Conservation (phyloP, 1,140 invertebrate species). For the Saccostrea glomerata region DNA sequence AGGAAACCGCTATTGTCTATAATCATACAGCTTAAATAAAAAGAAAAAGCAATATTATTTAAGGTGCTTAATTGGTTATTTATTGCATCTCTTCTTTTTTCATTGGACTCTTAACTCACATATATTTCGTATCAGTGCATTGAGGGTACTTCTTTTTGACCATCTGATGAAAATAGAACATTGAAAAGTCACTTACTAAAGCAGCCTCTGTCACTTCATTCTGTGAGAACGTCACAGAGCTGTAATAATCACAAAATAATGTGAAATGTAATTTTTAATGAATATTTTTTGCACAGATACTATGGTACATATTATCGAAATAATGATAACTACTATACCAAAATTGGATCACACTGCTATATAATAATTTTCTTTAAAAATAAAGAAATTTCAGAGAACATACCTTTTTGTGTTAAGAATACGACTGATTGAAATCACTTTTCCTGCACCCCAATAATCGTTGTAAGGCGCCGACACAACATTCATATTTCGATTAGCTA, state of each 20-base stretch:
- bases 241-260: too few relatives aligned
- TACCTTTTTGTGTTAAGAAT: not conserved
- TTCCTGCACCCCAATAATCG: not conserved
- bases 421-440: slow-evolving; percentile 4
- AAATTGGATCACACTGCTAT: too few relatives aligned
- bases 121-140: not conserved
- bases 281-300: too few relatives aligned
- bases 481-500: not conserved
- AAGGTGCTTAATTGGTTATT: too few relatives aligned
- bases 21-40: not conserved
- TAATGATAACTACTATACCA: too few relatives aligned
- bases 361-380: too few relatives aligned
- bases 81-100: too few relatives aligned
- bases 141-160: not conserved
- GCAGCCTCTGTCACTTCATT: not conserved
- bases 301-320: too few relatives aligned
- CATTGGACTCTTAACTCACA: not conserved
- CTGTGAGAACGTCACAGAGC: not conserved
- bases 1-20: not conserved
- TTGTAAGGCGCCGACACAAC: not conserved
- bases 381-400: too few relatives aligned
- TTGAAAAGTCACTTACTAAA: not conserved
- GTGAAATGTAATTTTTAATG: too few relatives aligned
- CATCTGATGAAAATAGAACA: not conserved
- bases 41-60: too few relatives aligned